Conservation (phyloP, 2,797 vertebrate species). For the Gadopsis bispinosus region DNA sequence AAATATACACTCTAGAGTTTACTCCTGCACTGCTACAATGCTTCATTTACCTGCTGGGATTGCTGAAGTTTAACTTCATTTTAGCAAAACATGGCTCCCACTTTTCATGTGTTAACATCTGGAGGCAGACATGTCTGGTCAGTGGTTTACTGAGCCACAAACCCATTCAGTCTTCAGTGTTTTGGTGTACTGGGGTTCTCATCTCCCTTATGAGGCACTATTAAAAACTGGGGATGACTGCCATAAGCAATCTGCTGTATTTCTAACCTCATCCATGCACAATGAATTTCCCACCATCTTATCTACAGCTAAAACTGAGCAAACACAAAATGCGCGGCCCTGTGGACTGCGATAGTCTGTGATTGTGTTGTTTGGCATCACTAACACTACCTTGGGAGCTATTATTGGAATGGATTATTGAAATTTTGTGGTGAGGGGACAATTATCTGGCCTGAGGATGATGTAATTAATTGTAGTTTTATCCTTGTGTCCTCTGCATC, state of each 20-base stretch:
- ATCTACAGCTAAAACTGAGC: slow-evolving; percentile 64
- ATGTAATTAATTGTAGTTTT: slow-evolving; percentile 63
- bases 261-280: slow-evolving; percentile 45
- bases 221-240: slow-evolving; percentile 29
- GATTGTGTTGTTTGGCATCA: slow-evolving; percentile 71
- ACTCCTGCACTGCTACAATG: not conserved
- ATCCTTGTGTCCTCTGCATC: slow-evolving; percentile 28
- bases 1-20: not conserved
- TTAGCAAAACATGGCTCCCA: too few relatives aligned
- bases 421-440: slow-evolving; percentile 58
- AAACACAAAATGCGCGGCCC: slow-evolving; percentile 54
- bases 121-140: slow-evolving; percentile 12
- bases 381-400: slow-evolving; percentile 59
- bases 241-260: slow-evolving; percentile 47
- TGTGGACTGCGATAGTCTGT: slow-evolving; percentile 52
- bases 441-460: slow-evolving; percentile 70
- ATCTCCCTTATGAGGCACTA: slow-evolving; percentile 38
- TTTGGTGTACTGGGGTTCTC: slow-evolving; percentile 18
- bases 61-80: not conserved
- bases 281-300: slow-evolving; percentile 66
- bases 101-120: not conserved
- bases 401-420: slow-evolving; percentile 47
- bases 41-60: not conserved
- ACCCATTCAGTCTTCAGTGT: slow-evolving; percentile 10
- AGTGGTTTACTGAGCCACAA: slow-evolving; percentile 12